Base-by-base conservation (phyloP, 2,888 invertebrate species). In the Laothoe populi region DNA sequence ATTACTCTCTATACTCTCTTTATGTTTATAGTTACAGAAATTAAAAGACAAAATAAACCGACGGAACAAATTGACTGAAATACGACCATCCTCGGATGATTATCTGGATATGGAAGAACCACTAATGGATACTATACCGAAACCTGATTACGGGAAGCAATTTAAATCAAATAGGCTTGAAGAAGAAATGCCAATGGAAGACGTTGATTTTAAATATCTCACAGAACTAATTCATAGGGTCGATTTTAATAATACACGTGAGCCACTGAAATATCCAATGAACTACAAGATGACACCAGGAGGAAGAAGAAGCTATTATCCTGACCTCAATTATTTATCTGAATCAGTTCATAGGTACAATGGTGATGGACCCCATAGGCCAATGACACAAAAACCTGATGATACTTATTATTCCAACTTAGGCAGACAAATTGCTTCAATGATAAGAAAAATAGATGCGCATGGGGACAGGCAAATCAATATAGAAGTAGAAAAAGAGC, bases 121-220 rank as follows among this genome's bases (percentile, higher is more conserved):
- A 23, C 60, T 70, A 31, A 31, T 71, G n/a, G 67, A 76, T 40
- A 70, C 59, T 4, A 64, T n/a, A 66, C 62, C 59, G 66, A 69
- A 11, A 57, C 19, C 16, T 2, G 26, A 38, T 19, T 16, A 42
- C 8, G n/a, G 45, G 16, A 13, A 19, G 11, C 63, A 68, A 48
- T 66, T 66, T 21, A 63, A 67, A 24, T 46, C 62, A 53, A 64
- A 63, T 31, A 57, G 62, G 13, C 42, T 69, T 38, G 62, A 65
- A 57, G 70, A 72, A 16, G 53, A 64, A 5, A 46, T 70, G 8
- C 64, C 74, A 19, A 67, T 68, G 58, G 63, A 77, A 24, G 82
- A 85, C 48, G 84, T 88, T 5, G 82, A 88, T 67, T 90, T 91
- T 62, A 90, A 87, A 70, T 91, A 91, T 68, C 74, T 92, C 63